Evolutionary conservation across 2,113 vertebrate species (phyloP), one percentile per base, ranked within the genome.

Genomic region (Rhombomys opimus): DNA sequence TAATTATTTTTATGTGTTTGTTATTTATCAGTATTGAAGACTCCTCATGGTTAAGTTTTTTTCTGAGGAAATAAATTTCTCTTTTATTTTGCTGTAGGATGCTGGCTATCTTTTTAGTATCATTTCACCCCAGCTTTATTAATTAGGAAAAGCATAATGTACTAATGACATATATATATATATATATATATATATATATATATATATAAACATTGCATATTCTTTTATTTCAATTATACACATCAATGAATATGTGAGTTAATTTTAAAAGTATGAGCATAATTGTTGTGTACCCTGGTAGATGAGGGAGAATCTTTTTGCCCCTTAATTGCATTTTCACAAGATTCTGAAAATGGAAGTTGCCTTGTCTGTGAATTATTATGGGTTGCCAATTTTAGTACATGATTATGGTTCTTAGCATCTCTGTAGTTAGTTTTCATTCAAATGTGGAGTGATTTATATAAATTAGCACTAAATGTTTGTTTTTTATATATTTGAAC

Each of bases 251-350:
- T 96, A 93, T 87, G 41, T 89, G 54, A 96, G 67, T 41, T 95
- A 59, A 95, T 96, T 98, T 93, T 76, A 96, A 72, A 85, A 90
- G 41, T n/a, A 50, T 57, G 18, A 84, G 46, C 84, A 78, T 94
- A 90, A 90, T 90, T 91, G 57, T 82, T 96, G 27, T 84, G 7
- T 88, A 65, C 54, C 35, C 8, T 93, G 22, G 46, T 84, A 90
- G 85, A 68, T 10, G 89, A 87, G 72, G 85, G 67, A 91, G 91
- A 95, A 54, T 54, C 75, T 92, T 91, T 94, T 68, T 93, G 23
- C 17, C 38, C 18, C 7, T 97, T 94, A 95, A 77, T 91, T 95
- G 35, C 27, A 41, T 95, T 89, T 96, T 82, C 86, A 84, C 57
- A 67, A 87, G 87, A 76, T 73, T 12, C 38, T 20, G 95, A 89